phyloP scores from a whole-genome alignment of 2,797 vertebrate genomes.

The Megalops cyprinoides region DNA sequence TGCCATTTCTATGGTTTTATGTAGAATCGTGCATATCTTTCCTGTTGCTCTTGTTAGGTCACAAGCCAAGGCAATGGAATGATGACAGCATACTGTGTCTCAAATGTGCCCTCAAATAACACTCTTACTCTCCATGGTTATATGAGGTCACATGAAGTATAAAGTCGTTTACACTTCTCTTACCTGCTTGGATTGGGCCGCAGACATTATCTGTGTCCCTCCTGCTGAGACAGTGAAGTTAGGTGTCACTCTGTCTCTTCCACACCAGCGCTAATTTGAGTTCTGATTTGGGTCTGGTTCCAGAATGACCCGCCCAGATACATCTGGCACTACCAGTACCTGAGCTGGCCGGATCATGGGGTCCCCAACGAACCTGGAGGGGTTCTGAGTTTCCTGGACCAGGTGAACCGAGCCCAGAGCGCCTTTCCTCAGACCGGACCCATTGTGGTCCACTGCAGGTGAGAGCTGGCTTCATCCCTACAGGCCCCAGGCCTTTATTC shows the following conservation, averaged over 20 bases:
- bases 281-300: conserved; percentile 8
- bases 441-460: conserved; percentile 90
- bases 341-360: conserved; percentile 88
- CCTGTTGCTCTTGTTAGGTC: too few relatives aligned
- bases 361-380: conserved; percentile 85
- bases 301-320: conserved; percentile 75
- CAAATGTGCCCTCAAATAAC: too few relatives aligned
- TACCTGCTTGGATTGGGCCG: too few relatives aligned
- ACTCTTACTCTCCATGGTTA: too few relatives aligned
- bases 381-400: conserved; percentile 83
- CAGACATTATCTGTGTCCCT: too few relatives aligned
- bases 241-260: background rate
- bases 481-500: too few relatives aligned
- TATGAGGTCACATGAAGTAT: too few relatives aligned
- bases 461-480: conserved; percentile 31
- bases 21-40: too few relatives aligned
- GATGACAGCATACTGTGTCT: too few relatives aligned
- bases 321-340: conserved; percentile 87
- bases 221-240: background rate
- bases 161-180: too few relatives aligned
- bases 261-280: background rate
- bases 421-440: conserved; percentile 78
- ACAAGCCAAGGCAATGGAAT: too few relatives aligned
- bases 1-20: too few relatives aligned
- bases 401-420: conserved; percentile 81